A percentile compares a stretch with the other conserved stretches of the same genome.
Evolutionary conservation across 1,140 invertebrate species (phyloP).

Genomic region (Varroa destructor): DNA sequence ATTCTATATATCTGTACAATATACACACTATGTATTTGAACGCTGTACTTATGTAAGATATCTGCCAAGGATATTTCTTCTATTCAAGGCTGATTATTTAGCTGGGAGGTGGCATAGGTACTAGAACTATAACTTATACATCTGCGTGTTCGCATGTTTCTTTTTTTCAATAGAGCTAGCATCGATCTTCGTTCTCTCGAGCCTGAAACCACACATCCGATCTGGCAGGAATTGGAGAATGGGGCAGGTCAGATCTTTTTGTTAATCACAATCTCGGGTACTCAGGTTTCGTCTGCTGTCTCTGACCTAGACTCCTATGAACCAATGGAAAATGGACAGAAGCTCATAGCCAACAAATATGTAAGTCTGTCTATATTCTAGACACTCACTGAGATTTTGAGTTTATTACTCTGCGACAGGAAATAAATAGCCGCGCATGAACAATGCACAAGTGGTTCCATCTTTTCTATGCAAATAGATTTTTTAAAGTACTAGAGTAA

Average conservation of each 20-base stretch:
- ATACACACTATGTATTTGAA: too few species aligned
- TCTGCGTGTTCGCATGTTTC: conserved; percentile 17
- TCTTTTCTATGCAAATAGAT: too few species aligned
- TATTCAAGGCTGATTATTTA: too few species aligned
- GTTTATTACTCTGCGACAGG: not conserved
- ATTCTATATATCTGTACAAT: too few species aligned
- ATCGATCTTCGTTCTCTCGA: conserved; percentile 73
- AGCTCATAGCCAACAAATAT: conserved; percentile 58
- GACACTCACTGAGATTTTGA: not conserved
- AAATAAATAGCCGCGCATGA: not conserved
- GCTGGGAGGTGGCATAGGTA: too few species aligned
- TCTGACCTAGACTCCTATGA: conserved; percentile 72
- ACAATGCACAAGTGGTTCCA: not conserved
- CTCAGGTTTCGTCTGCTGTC: conserved; percentile 75
- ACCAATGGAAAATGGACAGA: conserved; percentile 56
- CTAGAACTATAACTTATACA: not conserved
- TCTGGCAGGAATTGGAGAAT: conserved; percentile 77
- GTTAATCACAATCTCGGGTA: conserved; percentile 83
- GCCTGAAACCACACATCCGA: conserved; percentile 73
- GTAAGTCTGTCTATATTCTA: conserved; percentile 43
- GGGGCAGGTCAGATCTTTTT: conserved; percentile 71
- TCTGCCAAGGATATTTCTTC: too few species aligned
- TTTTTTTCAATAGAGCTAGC: conserved; percentile 50
- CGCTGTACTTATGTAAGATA: too few species aligned
- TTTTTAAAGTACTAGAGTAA: too few species aligned